Conservation (phyloP, 1,140 invertebrate species). For the Ips typographus region DNA sequence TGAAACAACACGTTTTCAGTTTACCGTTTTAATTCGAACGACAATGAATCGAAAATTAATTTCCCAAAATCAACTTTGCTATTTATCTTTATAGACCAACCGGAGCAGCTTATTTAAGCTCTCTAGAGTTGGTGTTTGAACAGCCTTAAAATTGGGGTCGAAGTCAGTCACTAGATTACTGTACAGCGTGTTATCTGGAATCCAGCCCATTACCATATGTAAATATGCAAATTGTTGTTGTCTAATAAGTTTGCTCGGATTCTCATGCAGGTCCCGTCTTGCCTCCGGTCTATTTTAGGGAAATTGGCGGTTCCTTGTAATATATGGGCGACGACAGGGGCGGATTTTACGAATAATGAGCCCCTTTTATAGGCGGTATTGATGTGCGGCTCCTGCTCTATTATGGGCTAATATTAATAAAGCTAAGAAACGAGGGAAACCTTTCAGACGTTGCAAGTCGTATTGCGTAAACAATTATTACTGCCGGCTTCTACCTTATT, state of each 20-base stretch:
- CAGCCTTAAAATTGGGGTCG: slow-evolving; percentile 28
- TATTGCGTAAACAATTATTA: too few relatives aligned
- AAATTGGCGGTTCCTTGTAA: slow-evolving; percentile 35
- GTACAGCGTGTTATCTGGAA: slow-evolving; percentile 37
- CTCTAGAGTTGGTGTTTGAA: slow-evolving; percentile 21
- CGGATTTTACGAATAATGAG: slow-evolving; percentile 17
- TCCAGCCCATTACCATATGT: slow-evolving; percentile 42
- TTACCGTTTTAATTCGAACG: not conserved
- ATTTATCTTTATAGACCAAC: slow-evolving; percentile 23
- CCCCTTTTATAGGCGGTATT: slow-evolving; percentile 13
- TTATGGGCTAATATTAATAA: too few relatives aligned
- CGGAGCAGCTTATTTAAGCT: slow-evolving; percentile 18
- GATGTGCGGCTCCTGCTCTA: slow-evolving; percentile 1
- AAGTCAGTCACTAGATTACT: slow-evolving; percentile 36
- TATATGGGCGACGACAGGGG: slow-evolving; percentile 26
- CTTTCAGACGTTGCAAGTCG: too few relatives aligned
- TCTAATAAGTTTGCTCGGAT: slow-evolving; percentile 42
- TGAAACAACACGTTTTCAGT: not conserved
- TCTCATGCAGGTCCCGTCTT: slow-evolving; percentile 39
- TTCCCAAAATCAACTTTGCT: slow-evolving; percentile 10
- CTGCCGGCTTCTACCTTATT: too few relatives aligned
- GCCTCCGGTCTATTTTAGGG: slow-evolving; percentile 37
- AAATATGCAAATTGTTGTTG: slow-evolving; percentile 46
- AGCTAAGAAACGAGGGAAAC: too few relatives aligned
- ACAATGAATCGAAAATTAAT: slow-evolving; percentile 24